Conservation (phyloP, 2,113 vertebrate genomes). For the Xenopus laevis region DNA sequence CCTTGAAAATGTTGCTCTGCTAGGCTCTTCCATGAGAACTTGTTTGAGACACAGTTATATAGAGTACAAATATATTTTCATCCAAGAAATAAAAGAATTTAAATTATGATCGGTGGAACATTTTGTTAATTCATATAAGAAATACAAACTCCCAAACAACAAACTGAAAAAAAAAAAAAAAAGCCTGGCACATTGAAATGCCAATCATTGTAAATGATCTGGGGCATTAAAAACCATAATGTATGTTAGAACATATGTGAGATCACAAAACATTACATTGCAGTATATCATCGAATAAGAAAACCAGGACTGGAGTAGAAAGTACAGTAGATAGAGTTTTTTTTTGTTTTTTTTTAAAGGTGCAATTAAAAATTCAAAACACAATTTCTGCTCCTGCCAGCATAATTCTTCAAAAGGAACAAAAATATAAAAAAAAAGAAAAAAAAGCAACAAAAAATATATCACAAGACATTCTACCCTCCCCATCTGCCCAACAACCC, state of each 20-base stretch:
- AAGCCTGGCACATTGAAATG: slow-evolving; percentile 18
- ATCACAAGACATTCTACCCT: slow-evolving; percentile 45
- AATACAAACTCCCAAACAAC: neutral
- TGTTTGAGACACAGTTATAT: too few relatives aligned
- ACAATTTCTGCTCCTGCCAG: slow-evolving; percentile 62
- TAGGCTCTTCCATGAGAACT: too few relatives aligned
- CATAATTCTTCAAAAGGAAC: slow-evolving; percentile 71
- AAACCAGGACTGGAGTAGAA: slow-evolving; percentile 45
- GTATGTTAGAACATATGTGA: slow-evolving; percentile 25
- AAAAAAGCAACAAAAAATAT: slow-evolving; percentile 6
- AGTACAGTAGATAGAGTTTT: slow-evolving; percentile 53
- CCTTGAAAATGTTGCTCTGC: too few relatives aligned
- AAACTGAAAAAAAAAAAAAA: neutral
- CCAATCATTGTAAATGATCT: slow-evolving; percentile 22
- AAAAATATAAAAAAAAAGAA: slow-evolving; percentile 1
- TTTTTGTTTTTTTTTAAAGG: slow-evolving; percentile 45
- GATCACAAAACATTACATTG: slow-evolving; percentile 29
- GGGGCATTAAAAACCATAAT: slow-evolving; percentile 24
- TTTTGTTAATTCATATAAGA: neutral
- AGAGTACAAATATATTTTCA: neutral
- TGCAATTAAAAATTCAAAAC: slow-evolving; percentile 72
- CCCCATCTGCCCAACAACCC: slow-evolving; percentile 52
- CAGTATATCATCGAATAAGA: slow-evolving; percentile 30
- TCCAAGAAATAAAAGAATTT: neutral
- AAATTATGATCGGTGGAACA: neutral